phyloP scores from a whole-genome alignment of 2,888 invertebrate genomes.

The Phyto melanocephala region DNA sequence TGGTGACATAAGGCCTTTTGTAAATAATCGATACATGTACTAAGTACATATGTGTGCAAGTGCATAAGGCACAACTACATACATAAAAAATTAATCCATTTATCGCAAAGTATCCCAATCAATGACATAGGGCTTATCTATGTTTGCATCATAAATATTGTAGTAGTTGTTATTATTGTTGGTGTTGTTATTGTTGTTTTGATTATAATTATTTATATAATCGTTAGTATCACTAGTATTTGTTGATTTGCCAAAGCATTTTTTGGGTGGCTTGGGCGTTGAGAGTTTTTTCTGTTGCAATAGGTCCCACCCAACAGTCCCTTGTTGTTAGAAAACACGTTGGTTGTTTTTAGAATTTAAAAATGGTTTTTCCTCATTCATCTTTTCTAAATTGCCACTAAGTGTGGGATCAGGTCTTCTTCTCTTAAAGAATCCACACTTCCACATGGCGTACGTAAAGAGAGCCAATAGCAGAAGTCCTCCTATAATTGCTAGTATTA shows the following conservation, averaged over 20 bases:
- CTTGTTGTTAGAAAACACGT: slow-evolving; percentile 77
- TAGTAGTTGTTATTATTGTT: slow-evolving; percentile 59
- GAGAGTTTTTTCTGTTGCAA: slow-evolving; percentile 67
- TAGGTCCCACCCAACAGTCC: slow-evolving; percentile 76
- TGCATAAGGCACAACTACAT: too few relatives aligned
- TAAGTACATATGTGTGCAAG: too few relatives aligned
- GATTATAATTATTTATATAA: slow-evolving; percentile 64
- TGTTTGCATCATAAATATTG: slow-evolving; percentile 51
- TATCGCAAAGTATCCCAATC: slow-evolving; percentile 62
- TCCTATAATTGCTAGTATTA: slow-evolving; percentile 89
- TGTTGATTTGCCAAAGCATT: slow-evolving; percentile 53
- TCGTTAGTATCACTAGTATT: slow-evolving; percentile 49
- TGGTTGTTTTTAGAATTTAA: slow-evolving; percentile 71
- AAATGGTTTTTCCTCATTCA: slow-evolving; percentile 85
- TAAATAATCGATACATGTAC: too few relatives aligned
- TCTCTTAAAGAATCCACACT: slow-evolving; percentile 93
- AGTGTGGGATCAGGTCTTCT: slow-evolving; percentile 90
- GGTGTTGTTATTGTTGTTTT: slow-evolving; percentile 61
- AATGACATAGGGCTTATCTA: slow-evolving; percentile 50
- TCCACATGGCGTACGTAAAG: slow-evolving; percentile 90
- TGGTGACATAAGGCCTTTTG: too few relatives aligned
- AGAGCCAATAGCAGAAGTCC: slow-evolving; percentile 90
- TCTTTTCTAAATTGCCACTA: slow-evolving; percentile 88
- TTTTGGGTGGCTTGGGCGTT: slow-evolving; percentile 65
- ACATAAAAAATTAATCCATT: not conserved